Conservation (phyloP, 2,797 vertebrate species). For the Podarcis siculus region DNA sequence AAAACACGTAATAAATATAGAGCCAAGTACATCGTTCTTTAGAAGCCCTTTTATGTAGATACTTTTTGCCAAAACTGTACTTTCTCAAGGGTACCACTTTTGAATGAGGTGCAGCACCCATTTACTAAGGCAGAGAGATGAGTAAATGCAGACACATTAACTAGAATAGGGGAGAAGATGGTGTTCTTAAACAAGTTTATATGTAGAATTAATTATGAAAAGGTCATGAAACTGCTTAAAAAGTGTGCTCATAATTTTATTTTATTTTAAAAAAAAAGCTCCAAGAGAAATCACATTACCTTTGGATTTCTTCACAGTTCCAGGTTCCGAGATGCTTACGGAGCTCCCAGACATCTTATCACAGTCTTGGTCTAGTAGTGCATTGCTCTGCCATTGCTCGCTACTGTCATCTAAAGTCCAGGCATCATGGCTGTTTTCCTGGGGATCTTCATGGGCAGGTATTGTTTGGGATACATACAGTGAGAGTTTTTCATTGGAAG, state of each 20-base stretch:
- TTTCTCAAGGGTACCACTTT: neutral
- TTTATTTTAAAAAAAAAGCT: neutral
- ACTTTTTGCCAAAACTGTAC: conserved; percentile 2
- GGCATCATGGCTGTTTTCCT: conserved; percentile 55
- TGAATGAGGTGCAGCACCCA: neutral
- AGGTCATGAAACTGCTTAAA: neutral
- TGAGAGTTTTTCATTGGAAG: conserved; percentile 31
- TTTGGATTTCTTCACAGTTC: conserved; percentile 88
- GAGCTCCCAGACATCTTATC: conserved; percentile 87
- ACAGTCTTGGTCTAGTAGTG: conserved; percentile 79
- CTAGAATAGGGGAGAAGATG: too few species aligned
- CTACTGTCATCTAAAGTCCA: conserved; percentile 72
- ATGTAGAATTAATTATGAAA: neutral
- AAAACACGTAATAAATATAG: too few species aligned
- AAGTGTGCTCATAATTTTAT: neutral
- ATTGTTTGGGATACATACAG: conserved; percentile 38
- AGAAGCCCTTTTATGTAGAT: neutral
- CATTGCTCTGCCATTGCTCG: conserved; percentile 72
- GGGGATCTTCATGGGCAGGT: conserved; percentile 26
- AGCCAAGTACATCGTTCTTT: neutral
- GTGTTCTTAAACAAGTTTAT: neutral
- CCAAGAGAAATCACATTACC: conserved; percentile 73
- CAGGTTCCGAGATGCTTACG: conserved; percentile 86
- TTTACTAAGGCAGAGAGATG: neutral
- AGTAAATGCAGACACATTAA: neutral